These are phyloP conservation scores for Sandelia bainsii DNA, from an alignment of 2,797 vertebrate genomes.

Conservation along the genomic window DNA sequence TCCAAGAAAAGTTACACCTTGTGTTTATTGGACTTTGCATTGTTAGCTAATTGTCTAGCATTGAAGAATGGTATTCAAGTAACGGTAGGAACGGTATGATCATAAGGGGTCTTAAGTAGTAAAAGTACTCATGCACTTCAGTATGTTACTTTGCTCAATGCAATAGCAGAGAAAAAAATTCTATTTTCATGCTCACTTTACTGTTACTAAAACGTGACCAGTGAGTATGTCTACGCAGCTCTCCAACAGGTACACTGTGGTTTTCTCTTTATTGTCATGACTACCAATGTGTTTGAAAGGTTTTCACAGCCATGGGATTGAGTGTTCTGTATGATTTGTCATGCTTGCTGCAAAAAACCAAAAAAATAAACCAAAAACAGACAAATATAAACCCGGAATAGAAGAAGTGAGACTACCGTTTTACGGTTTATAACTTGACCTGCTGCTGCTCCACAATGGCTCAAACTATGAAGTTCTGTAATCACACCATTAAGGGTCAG, in stretches of 20 bases:
- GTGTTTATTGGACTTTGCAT: too few species aligned
- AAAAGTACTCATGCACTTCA: not conserved
- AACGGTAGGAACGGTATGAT: too few species aligned
- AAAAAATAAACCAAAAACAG: slow-evolving; percentile 5
- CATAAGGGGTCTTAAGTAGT: too few species aligned
- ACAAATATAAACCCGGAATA: not conserved
- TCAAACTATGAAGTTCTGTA: slow-evolving; percentile 6
- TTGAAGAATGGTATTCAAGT: too few species aligned
- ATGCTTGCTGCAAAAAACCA: not conserved
- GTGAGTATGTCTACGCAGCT: not conserved
- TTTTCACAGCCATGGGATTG: slow-evolving; percentile 3
- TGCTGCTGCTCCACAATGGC: not conserved
- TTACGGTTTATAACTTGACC: not conserved
- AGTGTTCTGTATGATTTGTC: not conserved
- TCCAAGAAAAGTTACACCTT: too few species aligned
- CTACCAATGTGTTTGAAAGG: slow-evolving; percentile 4
- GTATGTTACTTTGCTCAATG: not conserved
- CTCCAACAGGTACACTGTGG: too few species aligned
- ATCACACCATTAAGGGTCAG: slow-evolving; percentile 15
- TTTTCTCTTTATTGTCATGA: slow-evolving; percentile 2
- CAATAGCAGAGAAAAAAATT: not conserved
- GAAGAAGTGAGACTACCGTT: not conserved
- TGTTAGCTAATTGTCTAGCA: too few species aligned
- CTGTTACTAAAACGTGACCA: not conserved
- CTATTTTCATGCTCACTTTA: not conserved